A percentile compares a stretch with the other conserved stretches of the same genome.
phyloP scores from a whole-genome alignment of 2,797 vertebrate genomes.

The Trachurus trachurus region DNA sequence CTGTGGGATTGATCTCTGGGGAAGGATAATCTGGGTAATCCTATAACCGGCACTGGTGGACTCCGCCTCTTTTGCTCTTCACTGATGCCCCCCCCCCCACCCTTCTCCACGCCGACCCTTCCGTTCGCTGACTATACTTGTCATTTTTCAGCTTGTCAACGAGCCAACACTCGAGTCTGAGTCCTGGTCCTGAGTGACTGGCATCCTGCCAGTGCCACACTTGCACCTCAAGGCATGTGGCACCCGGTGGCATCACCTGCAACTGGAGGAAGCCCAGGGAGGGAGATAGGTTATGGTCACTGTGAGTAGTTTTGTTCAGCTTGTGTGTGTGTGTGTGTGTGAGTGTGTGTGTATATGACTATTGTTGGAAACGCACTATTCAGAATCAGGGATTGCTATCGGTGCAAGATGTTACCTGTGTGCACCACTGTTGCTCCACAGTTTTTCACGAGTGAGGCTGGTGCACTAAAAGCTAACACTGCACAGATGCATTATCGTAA shows the following conservation, averaged over 20 bases:
- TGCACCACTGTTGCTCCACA: slow-evolving; percentile 10
- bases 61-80: slow-evolving; percentile 73
- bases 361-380: slow-evolving; percentile 21
- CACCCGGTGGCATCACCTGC: slow-evolving; percentile 71
- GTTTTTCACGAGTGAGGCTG: slow-evolving; percentile 31
- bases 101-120: slow-evolving; percentile 31
- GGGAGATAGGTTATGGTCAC: slow-evolving; percentile 73
- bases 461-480: slow-evolving; percentile 27
- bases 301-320: slow-evolving; percentile 74
- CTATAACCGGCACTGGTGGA: slow-evolving; percentile 75
- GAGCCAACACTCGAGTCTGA: slow-evolving; percentile 26
- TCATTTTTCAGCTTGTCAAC: slow-evolving; percentile 42
- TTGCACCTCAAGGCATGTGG: slow-evolving; percentile 77
- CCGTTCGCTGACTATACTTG: slow-evolving; percentile 22
- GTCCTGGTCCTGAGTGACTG: slow-evolving; percentile 40
- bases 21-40: slow-evolving; percentile 88
- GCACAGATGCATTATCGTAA: slow-evolving; percentile 61
- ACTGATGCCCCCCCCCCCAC: slow-evolving; percentile 13
- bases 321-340: slow-evolving; percentile 4
- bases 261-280: slow-evolving; percentile 65
- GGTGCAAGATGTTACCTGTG: slow-evolving; percentile 14
- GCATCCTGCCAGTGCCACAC: slow-evolving; percentile 46
- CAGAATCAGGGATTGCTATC: slow-evolving; percentile 4
- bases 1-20: slow-evolving; percentile 81
- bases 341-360: slow-evolving; percentile 7